Conservation (phyloP, 1,140 invertebrate genomes). For the Drosophila asahinai region DNA sequence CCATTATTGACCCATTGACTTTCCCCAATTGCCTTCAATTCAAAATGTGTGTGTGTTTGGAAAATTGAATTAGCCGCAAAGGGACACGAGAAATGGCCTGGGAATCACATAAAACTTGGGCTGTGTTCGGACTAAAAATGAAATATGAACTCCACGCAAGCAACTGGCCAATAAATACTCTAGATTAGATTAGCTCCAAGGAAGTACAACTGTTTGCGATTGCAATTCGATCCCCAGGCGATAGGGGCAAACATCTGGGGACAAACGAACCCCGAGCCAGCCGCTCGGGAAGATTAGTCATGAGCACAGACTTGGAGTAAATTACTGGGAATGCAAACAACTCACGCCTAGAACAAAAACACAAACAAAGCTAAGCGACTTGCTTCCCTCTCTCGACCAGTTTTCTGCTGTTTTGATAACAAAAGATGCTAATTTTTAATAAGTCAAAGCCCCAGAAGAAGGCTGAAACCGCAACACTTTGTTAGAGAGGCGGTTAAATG, state of each 20-base stretch:
- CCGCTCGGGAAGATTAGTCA: conserved; percentile 28
- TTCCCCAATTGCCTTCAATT: conserved; percentile 68
- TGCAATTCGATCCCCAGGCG: conserved; percentile 40
- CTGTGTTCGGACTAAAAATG: conserved; percentile 6
- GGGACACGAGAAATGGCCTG: conserved; percentile 3
- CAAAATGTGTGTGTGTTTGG: conserved; percentile 17
- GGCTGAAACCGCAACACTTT: conserved; percentile 48
- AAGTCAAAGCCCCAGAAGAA: conserved; percentile 26
- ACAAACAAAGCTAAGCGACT: conserved; percentile 5
- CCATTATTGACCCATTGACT: conserved; percentile 62
- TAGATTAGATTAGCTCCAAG: conserved; percentile 49
- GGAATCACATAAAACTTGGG: neutral
- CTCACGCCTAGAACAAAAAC: conserved; percentile 32
- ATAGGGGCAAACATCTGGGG: conserved; percentile 28
- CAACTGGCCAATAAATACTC: conserved; percentile 33
- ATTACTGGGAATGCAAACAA: conserved; percentile 41
- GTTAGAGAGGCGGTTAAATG: conserved; percentile 23
- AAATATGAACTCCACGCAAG: conserved; percentile 23
- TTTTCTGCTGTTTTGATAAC: conserved; percentile 59
- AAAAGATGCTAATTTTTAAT: conserved; percentile 64
- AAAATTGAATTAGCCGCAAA: conserved; percentile 60
- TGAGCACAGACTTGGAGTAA: conserved; percentile 12
- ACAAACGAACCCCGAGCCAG: conserved; percentile 13
- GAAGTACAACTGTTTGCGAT: conserved; percentile 38
- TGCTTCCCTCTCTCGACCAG: neutral